These are phyloP conservation scores for Pyrocoelia pectoralis DNA, from an alignment of 2,888 invertebrate genomes.

Conservation along the genomic window DNA sequence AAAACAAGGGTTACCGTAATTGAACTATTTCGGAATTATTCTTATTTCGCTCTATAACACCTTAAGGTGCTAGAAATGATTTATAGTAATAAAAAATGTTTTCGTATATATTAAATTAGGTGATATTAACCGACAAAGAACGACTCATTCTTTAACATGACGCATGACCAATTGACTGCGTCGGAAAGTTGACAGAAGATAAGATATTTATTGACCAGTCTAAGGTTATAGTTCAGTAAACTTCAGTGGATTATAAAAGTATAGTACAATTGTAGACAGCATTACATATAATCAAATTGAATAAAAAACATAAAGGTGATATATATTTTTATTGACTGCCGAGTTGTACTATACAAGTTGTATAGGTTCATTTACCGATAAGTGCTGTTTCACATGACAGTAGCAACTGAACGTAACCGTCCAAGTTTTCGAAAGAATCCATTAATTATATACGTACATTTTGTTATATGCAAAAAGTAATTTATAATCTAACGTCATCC, in stretches of 20 bases:
- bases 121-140: slow-evolving; percentile 44
- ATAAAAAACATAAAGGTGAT: neutral
- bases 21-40: slow-evolving; percentile 12
- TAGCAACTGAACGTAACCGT: slow-evolving; percentile 38
- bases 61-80: slow-evolving; percentile 33
- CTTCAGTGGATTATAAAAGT: slow-evolving; percentile 22
- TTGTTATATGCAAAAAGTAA: slow-evolving; percentile 37
- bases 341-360: neutral
- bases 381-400: slow-evolving; percentile 31
- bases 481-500: slow-evolving; percentile 40
- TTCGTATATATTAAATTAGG: slow-evolving; percentile 42
- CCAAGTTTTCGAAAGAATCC: slow-evolving; percentile 35
- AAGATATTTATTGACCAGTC: slow-evolving; percentile 35
- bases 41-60: slow-evolving; percentile 5
- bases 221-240: slow-evolving; percentile 26
- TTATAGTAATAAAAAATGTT: slow-evolving; percentile 34
- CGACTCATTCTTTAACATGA: slow-evolving; percentile 41
- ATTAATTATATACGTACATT: slow-evolving; percentile 37
- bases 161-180: slow-evolving; percentile 44
- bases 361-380: slow-evolving; percentile 3
- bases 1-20: neutral
- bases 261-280: neutral
- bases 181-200: slow-evolving; percentile 42
- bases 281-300: neutral
- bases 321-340: neutral